Evolutionary conservation across 2,113 vertebrate species (phyloP), one percentile per base, ranked within the genome.

Genomic region (Ellobius talpinus): DNA sequence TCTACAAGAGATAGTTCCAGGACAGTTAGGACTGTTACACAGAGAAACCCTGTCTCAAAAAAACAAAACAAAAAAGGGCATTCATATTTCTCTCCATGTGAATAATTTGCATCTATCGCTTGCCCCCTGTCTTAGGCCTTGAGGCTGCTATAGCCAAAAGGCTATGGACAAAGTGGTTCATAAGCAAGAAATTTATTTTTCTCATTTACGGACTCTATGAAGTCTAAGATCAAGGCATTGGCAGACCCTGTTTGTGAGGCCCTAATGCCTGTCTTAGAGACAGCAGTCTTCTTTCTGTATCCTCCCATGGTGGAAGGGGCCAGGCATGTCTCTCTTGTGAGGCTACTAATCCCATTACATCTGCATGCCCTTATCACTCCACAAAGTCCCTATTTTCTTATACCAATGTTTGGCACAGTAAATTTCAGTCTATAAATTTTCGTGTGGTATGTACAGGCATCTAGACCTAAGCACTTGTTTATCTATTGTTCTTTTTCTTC

Each of bases 401-500:
- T 8, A 39, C 29, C 42, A 42, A 26, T 47, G 39, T 24, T 58
- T 19, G 31, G 19, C 31, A 12, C 7, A 1, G 55, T 65, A 33
- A 23, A 23, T 61, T 87, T 92, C 65, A 81, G 24, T 26, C 36
- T 23, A 63, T 13, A 24, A 42, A 52, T 45, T 42, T 14, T 23
- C 8, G 13, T 68, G 19, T 42, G 47, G 8, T 66, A 3, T 45
- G 52, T 23, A 65, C 39, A 39, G 12, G 14, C n/a, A 33, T 77
- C 76, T 52, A 39, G n/a, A 50, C 47, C 39, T 86, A 2, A 74
- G 31, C 5, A 31, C 19, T 17, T 45, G 45, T 29, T 78, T 77
- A 82, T 73, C 39, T 79, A 52, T 58, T 47, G 4, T 39, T 79
- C n/a, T n/a, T 87, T 95, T 66, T 88, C 90, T 89, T 91, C 45